These are phyloP conservation scores for Agelastica alni DNA, from an alignment of 2,888 invertebrate genomes.

Conservation along the genomic window DNA sequence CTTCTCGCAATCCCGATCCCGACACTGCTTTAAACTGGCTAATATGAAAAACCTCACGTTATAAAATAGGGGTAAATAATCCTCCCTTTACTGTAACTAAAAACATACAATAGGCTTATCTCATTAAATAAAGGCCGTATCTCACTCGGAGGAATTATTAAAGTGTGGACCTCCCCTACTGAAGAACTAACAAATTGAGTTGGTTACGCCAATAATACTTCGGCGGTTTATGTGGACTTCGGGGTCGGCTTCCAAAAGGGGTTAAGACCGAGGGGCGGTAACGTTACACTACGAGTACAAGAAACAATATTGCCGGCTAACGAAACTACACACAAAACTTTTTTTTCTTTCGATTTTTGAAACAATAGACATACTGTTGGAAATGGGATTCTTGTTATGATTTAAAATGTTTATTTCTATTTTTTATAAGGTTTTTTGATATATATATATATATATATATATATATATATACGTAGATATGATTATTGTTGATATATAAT, in stretches of 20 bases:
- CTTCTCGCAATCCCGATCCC: not conserved
- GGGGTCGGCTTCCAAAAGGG: conserved; percentile 14
- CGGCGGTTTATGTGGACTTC: conserved; percentile 31
- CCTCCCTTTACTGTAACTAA: conserved; percentile 43
- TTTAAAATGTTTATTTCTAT: no score
- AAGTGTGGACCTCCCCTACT: conserved; percentile 38
- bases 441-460: no score
- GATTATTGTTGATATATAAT: no score
- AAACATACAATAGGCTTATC: conserved; percentile 46
- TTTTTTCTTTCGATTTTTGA: no score
- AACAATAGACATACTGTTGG: no score
- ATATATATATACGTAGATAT: no score
- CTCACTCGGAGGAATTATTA: conserved; percentile 47
- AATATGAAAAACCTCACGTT: conserved; percentile 45
- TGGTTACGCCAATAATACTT: conserved; percentile 50
- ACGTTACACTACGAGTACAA: no score
- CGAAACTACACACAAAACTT: no score
- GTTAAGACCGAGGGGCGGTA: not conserved
- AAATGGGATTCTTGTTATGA: no score
- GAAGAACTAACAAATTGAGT: conserved; percentile 51
- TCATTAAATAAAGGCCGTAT: conserved; percentile 48
- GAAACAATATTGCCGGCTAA: no score
- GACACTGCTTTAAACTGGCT: conserved; percentile 36
- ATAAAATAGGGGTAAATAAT: conserved; percentile 38
- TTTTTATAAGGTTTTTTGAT: no score